phyloP scores from a whole-genome alignment of 2,797 vertebrate genomes.

The Sandelia bainsii region DNA sequence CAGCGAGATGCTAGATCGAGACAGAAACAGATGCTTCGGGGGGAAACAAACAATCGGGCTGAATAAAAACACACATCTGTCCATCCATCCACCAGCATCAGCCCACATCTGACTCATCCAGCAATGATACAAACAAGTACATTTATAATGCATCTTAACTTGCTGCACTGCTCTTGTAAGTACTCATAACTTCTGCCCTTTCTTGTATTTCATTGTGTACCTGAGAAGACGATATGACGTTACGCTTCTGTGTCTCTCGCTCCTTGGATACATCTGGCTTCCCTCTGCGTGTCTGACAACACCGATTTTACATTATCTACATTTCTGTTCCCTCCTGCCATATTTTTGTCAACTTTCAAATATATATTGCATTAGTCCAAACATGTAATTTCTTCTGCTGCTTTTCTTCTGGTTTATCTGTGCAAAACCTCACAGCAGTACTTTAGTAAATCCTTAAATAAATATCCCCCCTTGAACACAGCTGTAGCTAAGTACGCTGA shows the following conservation, averaged over 20 bases:
- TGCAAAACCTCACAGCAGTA: neutral
- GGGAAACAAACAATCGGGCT: neutral
- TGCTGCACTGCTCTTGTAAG: no score
- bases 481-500: neutral
- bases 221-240: no score
- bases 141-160: neutral
- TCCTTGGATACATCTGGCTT: no score
- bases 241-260: no score
- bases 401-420: neutral
- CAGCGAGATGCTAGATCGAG: neutral
- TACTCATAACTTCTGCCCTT: neutral
- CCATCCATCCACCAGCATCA: conserved; percentile 3
- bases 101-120: neutral
- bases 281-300: no score
- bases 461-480: neutral
- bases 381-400: neutral
- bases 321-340: neutral
- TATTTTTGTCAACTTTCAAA: neutral
- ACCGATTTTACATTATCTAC: neutral
- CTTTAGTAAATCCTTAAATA: neutral
- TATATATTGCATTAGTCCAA: neutral
- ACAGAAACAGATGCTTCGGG: conserved; percentile 9
- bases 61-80: neutral
- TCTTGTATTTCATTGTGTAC: neutral
- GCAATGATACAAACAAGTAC: neutral